phyloP scores from a whole-genome alignment of 2,888 invertebrate species.

The Agrenia bidenticulata region DNA sequence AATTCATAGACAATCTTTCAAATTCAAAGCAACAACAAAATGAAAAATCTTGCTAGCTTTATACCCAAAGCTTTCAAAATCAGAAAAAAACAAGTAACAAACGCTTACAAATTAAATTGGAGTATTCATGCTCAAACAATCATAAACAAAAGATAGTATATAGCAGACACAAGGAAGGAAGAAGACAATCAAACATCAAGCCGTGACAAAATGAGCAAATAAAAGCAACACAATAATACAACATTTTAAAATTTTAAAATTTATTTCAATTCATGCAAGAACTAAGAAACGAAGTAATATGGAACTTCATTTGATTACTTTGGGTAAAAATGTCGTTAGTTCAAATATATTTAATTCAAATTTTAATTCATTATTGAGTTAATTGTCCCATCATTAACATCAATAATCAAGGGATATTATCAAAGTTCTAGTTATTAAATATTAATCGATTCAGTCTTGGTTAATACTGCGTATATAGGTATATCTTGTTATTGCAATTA shows the following conservation, averaged over 20 bases:
- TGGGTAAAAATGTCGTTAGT: background rate
- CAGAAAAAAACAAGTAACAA: background rate
- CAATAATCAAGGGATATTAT: too few relatives aligned
- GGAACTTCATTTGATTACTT: too few relatives aligned
- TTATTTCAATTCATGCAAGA: background rate
- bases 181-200: constrained; percentile 19
- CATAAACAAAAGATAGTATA: constrained; percentile 1
- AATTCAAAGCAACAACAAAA: background rate
- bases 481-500: too few relatives aligned
- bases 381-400: too few relatives aligned
- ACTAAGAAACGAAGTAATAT: too few relatives aligned
- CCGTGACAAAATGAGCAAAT: constrained; percentile 1
- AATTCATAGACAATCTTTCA: background rate
- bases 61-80: background rate
- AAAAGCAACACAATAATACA: constrained; percentile 2
- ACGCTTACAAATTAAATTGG: background rate
- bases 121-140: too few relatives aligned
- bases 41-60: background rate
- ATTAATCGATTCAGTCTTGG: constrained; percentile 10
- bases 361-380: too few relatives aligned
- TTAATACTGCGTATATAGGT: constrained; percentile 20
- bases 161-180: constrained; percentile 29
- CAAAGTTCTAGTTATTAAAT: background rate
- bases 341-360: too few relatives aligned
- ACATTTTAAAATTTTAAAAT: background rate